These are phyloP conservation scores for Leucopternis melanops DNA, from an alignment of 2,113 vertebrate genomes.

Conservation along the genomic window DNA sequence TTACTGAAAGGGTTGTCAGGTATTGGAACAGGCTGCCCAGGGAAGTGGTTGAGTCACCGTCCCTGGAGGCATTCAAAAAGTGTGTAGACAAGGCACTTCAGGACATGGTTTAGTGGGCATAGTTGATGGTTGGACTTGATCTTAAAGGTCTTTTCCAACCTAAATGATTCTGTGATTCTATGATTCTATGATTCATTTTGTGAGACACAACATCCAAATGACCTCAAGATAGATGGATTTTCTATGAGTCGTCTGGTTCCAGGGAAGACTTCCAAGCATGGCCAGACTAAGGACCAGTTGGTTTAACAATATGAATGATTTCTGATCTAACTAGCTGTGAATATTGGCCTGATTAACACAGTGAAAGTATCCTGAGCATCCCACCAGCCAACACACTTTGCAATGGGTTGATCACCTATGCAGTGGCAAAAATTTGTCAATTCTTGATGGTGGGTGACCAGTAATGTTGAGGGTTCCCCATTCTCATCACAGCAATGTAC, in stretches of 20 bases:
- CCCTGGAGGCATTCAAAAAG: too few relatives aligned
- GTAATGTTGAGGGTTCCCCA: neutral
- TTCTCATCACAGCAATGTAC: too few relatives aligned
- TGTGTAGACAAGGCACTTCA: too few relatives aligned
- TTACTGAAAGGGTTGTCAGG: too few relatives aligned
- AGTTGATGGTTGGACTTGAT: too few relatives aligned
- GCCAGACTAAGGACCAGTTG: neutral
- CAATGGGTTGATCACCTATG: neutral
- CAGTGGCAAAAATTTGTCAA: neutral
- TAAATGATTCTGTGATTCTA: too few relatives aligned
- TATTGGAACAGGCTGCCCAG: too few relatives aligned
- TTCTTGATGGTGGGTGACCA: neutral
- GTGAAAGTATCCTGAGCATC: neutral
- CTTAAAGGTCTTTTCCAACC: too few relatives aligned
- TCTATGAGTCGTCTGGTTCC: neutral
- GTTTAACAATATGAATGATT: neutral
- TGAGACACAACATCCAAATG: neutral
- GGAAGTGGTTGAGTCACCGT: too few relatives aligned
- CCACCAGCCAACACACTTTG: neutral
- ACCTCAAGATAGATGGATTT: neutral
- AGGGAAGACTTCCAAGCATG: neutral
- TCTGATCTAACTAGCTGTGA: neutral
- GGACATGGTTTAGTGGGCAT: too few relatives aligned
- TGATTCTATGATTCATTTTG: neutral
- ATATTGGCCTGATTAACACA: neutral